Base-by-base conservation (phyloP, 2,797 vertebrate species). In the Galago senegalensis region DNA sequence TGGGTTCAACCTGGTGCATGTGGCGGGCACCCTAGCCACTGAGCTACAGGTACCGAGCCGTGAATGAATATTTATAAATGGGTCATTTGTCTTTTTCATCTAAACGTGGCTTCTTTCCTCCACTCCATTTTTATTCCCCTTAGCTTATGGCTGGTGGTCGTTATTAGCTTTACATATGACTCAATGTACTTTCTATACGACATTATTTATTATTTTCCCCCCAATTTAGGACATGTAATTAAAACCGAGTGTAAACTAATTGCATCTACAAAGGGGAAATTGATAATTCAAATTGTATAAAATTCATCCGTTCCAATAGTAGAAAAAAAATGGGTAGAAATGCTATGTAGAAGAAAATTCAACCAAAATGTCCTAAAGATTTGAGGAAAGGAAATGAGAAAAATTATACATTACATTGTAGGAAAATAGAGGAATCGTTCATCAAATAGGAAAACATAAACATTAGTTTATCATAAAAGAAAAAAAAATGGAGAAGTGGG, bases 241-340 rank as follows among this genome's bases (percentile, higher is more conserved):
- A 23, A 93, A 89, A 80, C 9, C 10, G 61, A 69, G 1, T 58
- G 63, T 40, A 61, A 70, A 94, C 40, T 82, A 37, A 83, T 53
- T 91, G 4, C 3, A 56, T 58, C 31, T 37, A 70, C 1, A 76
- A 58, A 43, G 60, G 63, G 65, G 20, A 25, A 76, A 67, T 34
- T 23, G 7, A 18, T 72, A 53, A 89, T 77, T 84, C 27, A 56
- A 73, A 89, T 94, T 93, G 16, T 58, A 72, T 90, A 46, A 94
- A 83, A 87, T 70, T 23, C 76, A 87, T 79, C 27, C 34, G 79
- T 60, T 89, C 31, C n/a, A 34, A 17, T 60, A 34, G 25, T 27
- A 31, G 34, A 27, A 83, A 90, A 94, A 94, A 2, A n/a, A 56
- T 87, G 3, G 31, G 53, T 46, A 73, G 3, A 40, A 56, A 77